Evolutionary conservation across 2,113 vertebrate species (phyloP), one percentile per base, ranked within the genome.

Genomic region (Conger conger): DNA sequence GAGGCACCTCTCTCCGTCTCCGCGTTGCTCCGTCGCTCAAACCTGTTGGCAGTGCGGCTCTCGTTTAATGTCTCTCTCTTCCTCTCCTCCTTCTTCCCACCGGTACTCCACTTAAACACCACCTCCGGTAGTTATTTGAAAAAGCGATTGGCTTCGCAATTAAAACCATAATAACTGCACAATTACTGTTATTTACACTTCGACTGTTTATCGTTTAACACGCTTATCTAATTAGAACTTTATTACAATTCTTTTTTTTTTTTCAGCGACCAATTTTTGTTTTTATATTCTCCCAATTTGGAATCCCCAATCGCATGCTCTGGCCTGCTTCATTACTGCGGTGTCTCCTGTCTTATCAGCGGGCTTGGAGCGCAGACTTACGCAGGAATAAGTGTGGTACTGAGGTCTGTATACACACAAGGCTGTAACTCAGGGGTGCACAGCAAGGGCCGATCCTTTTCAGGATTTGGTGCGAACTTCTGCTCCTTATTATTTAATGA

Each of bases 111-210:
- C 40, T 79, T 37, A 79, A 79, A 38, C 27, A 33, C 9, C 8
- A 33, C 68, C 68, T 73, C 27, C 27, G 27, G 68, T 73, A 15
- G 68, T 73, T 30, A 27, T 73, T 73, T 73, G 57, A 63, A 63
- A 63, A 27, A 63, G n/a, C 27, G 57, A 63, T 63, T 23, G 8
- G 57, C 57, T 63, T 63, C 8, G 57, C 57, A 63, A 63, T 63
- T 63, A 63, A 63, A 63, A 63, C 57, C 57, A 63, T 63, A 63
- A 63, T 63, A 63, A 63, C 57, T 63, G 57, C 11, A 63, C 57
- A 63, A 63, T 63, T 63, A 63, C 57, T 63, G 57, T 63, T 63
- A 63, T 63, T 63, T 63, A 63, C 57, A 63, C 57, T 63, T 63
- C 20, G 18, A 63, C 57, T 63, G 57, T 63, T 63, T 63, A 63